Base-by-base conservation (phyloP, 2,113 vertebrate genomes). In the Bucco capensis region DNA sequence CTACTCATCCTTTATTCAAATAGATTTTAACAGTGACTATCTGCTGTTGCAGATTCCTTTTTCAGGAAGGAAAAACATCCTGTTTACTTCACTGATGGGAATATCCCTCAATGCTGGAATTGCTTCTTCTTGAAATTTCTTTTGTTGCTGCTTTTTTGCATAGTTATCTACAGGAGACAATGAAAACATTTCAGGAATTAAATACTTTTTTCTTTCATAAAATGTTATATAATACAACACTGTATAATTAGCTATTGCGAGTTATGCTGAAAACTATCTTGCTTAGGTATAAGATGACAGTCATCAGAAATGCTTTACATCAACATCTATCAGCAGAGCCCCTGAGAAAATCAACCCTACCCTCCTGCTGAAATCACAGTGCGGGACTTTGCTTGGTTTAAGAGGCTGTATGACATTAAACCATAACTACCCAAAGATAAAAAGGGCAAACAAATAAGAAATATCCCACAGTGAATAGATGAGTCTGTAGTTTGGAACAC, bases 31-130 rank as follows among this genome's bases (percentile, higher is more conserved):
- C 5, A 44, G 18, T 0, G 5, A 25, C 53, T 96, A 96, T 35
- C 70, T 95, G 76, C 83, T 86, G 5, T 49, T 85, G 33, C 66
- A 88, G 58, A 78, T 56, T 30, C 83, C 69, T 85, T 71, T 95
- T 28, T 92, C 50, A 15, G 96, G 88, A 65, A 99, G 97, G 94
- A 98, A 99, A 31, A 99, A 99, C 95, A 98, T 98, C 57, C 95
- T 97, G 96, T 98, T 99, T 53, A 99, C 98, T 90, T 99, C 98
- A 88, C 98, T 98, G 72, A 99, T 98, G 65, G 98, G 96, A 88
- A 99, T 86, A 61, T 99, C 99, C 88, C 97, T 97, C 37, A 99
- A 80, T 9, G 98, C 97, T 58, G 98, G 98, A 66, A 99, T 98
- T 61, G 98, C 98, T 22, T 97, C 98, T 50, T 98, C 97, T 31